Evolutionary conservation across 1,140 invertebrate genomes (phyloP), one percentile per base, ranked within the genome.

Genomic region (Trachelipus rathkii): DNA sequence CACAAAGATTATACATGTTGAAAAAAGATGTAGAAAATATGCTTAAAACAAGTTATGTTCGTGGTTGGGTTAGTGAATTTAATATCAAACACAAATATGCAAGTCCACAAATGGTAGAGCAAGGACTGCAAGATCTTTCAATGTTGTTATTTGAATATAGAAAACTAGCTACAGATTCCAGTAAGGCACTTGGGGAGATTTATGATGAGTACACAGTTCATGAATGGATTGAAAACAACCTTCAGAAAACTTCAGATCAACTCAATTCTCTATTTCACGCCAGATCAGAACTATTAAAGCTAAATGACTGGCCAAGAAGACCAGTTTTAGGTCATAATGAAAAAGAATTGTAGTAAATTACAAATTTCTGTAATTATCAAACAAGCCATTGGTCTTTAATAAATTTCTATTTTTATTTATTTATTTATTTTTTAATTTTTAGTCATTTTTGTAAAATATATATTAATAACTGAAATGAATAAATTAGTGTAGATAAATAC

Each of bases 1-100:
- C 87, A 4, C 85, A 88, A 76, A 85, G 88, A 3, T 82, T 90
- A 7, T 85, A 86, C 60, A 86, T 86, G 33, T 84, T 84, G 67
- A 80, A 83, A 43, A 84, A 83, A 72, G 84, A 84, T 76, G 83
- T 83, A 11, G 50, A 75, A n/a, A 74, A 53, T 66, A 77, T 84
- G 44, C 78, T 83, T 46, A 81, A 82, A 72, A 82, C 83, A 45
- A 71, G 71, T 44, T 77, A 82, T 75, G 79, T 80, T 3, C 77
- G 72, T 46, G 90, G 91, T 21, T 95, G 92, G 92, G 84, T 93
- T 79, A 93, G 92, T 11, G 87, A 90, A 7, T 94, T 93, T 81
- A 94, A 93, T 83, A 86, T 93, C 1, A 87, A 91, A 24, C 88
- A 91, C 79, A 91, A 90, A 78, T 93, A 91, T 81, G 90, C 91